A percentile compares a stretch with the other conserved stretches of the same genome.
These are phyloP conservation scores for Drosophila varians DNA, from an alignment of 1,140 invertebrate species.

Conservation along the genomic window DNA sequence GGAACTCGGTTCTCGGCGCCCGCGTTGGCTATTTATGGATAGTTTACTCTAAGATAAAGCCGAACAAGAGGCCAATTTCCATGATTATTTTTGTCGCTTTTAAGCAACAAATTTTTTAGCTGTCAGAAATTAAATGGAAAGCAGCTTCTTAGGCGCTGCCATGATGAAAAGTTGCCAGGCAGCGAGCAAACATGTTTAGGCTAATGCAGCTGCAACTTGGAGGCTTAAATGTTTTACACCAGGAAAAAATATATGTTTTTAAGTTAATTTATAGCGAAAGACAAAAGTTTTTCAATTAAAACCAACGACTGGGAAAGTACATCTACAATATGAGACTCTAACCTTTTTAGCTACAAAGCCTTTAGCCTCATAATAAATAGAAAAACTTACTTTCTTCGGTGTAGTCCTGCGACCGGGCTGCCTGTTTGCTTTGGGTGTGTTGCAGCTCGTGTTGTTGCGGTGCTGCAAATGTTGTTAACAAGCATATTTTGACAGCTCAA, in stretches of 20 bases:
- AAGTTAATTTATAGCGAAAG: too few relatives aligned
- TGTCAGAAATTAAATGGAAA: slow-evolving; percentile 80
- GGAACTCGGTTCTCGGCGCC: background rate
- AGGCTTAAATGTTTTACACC: slow-evolving; percentile 1
- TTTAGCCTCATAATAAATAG: background rate
- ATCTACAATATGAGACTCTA: background rate
- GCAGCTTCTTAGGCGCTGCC: slow-evolving; percentile 57
- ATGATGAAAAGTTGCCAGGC: slow-evolving; percentile 59
- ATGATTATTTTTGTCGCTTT: slow-evolving; percentile 78
- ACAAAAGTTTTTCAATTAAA: background rate
- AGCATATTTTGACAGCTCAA: slow-evolving; percentile 81
- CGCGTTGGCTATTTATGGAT: slow-evolving; percentile 69
- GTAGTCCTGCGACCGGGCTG: slow-evolving; percentile 15
- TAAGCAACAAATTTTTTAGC: slow-evolving; percentile 64
- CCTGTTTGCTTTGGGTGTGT: slow-evolving; percentile 22
- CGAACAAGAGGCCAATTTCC: slow-evolving; percentile 63
- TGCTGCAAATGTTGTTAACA: slow-evolving; percentile 82
- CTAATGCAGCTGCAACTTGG: slow-evolving; percentile 61
- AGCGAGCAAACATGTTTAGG: slow-evolving; percentile 70
- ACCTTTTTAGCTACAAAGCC: background rate
- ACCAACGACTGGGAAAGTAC: background rate
- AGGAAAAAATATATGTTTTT: background rate
- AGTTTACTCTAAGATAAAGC: slow-evolving; percentile 72
- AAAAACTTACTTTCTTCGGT: slow-evolving; percentile 1
- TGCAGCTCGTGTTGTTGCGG: slow-evolving; percentile 56